Percentiles rank a stretch among this genome's conserved stretches.
Conservation (phyloP, 2,888 invertebrate species). For the Yponomeuta evonymella region DNA sequence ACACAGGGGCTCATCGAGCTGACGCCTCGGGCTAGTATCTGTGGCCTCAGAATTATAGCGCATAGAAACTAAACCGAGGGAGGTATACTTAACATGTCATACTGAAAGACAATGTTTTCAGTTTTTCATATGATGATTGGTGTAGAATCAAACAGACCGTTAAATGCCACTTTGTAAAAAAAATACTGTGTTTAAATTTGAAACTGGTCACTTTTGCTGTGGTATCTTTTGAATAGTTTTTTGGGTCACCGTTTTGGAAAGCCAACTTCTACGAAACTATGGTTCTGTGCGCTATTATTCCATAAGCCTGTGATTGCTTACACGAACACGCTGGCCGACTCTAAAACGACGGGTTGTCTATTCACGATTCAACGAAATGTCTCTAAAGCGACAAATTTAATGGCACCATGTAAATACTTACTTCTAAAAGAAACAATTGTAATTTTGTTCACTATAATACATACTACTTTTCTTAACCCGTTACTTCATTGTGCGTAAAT, state of each 20-base stretch:
- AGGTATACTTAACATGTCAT: too few relatives aligned
- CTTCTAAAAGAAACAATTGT: slow-evolving; percentile 10
- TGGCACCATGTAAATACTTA: slow-evolving; percentile 11
- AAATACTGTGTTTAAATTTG: too few relatives aligned
- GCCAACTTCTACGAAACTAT: background rate
- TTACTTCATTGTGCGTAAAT: background rate
- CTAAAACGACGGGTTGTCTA: slow-evolving; percentile 64
- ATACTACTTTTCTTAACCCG: background rate
- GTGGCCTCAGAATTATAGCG: slow-evolving; percentile 20
- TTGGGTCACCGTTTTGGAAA: background rate
- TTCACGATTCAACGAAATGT: slow-evolving; percentile 36
- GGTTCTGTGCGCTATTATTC: background rate
- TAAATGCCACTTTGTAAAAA: too few relatives aligned
- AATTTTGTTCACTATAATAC: slow-evolving; percentile 1
- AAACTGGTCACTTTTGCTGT: too few relatives aligned
- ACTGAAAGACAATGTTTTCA: too few relatives aligned
- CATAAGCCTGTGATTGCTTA: slow-evolving; percentile 54
- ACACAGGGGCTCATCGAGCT: slow-evolving; percentile 48
- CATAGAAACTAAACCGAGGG: background rate
- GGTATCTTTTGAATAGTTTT: too few relatives aligned
- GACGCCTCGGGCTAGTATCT: slow-evolving; percentile 64
- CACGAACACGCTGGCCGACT: slow-evolving; percentile 74
- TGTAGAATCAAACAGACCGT: too few relatives aligned
- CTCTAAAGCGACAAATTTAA: slow-evolving; percentile 12
- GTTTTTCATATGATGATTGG: too few relatives aligned